Percentiles rank a stretch among this genome's conserved stretches.
Evolutionary conservation across 2,797 vertebrate species (phyloP).

Genomic region (Allobates femoralis): DNA sequence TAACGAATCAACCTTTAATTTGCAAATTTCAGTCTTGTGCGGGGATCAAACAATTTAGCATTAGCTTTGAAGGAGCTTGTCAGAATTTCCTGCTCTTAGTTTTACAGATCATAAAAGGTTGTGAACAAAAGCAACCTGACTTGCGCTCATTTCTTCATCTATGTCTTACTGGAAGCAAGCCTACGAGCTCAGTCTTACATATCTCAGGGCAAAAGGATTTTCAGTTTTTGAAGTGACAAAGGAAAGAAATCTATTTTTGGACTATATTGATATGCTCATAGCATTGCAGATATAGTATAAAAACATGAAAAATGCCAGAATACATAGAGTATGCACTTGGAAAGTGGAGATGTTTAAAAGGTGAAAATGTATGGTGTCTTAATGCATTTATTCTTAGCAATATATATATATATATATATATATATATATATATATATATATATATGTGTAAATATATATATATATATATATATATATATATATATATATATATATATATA

Average conservation of each 20-base stretch:
- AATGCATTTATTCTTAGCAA: not conserved
- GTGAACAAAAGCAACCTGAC: conserved; percentile 43
- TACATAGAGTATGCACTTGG: not conserved
- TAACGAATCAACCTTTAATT: conserved; percentile 25
- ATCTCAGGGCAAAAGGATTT: conserved; percentile 28
- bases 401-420: too few species aligned
- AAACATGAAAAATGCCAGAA: not conserved
- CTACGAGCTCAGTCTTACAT: conserved; percentile 29
- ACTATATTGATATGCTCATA: conserved; percentile 32
- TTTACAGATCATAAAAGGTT: conserved; percentile 51
- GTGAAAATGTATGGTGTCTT: not conserved
- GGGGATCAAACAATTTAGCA: conserved; percentile 41
- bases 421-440: too few species aligned
- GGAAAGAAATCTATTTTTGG: conserved; percentile 44
- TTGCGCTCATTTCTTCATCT: conserved; percentile 35
- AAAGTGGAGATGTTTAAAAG: not conserved
- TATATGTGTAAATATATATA: too few species aligned
- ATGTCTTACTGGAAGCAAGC: conserved; percentile 32
- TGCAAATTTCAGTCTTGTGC: conserved; percentile 43
- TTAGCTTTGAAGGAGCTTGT: conserved; percentile 41
- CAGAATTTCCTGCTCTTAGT: conserved; percentile 29
- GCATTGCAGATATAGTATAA: conserved; percentile 14
- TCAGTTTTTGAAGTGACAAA: conserved; percentile 46
- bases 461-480: too few species aligned
- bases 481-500: too few species aligned